These are phyloP conservation scores for Sorex araneus DNA, from an alignment of 2,113 vertebrate species.

Conservation along the genomic window DNA sequence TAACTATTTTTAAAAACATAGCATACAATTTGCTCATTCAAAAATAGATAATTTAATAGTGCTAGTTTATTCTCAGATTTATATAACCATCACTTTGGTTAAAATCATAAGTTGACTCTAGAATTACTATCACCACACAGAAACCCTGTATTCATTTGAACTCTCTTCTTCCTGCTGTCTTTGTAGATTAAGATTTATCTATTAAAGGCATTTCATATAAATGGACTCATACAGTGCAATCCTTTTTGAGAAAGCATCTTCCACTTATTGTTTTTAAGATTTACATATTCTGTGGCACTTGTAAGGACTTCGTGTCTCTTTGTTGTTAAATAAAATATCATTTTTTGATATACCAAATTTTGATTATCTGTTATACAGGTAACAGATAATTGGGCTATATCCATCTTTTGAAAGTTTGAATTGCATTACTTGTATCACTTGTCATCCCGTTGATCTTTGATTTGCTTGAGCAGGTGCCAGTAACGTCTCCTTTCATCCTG, in stretches of 20 bases:
- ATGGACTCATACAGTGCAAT: background rate
- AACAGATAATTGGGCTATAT: background rate
- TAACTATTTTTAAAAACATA: background rate
- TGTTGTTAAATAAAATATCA: background rate
- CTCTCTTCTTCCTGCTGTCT: background rate
- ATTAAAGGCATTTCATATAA: background rate
- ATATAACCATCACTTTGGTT: background rate
- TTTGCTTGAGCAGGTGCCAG: too few relatives aligned
- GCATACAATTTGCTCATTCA: background rate
- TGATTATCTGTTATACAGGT: background rate
- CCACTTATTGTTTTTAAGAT: background rate
- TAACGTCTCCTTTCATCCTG: too few relatives aligned
- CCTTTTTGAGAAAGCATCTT: background rate
- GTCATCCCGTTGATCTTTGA: too few relatives aligned
- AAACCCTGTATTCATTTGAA: background rate
- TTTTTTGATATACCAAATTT: background rate
- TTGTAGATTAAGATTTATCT: background rate
- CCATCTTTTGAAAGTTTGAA: background rate
- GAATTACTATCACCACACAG: background rate
- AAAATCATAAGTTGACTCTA: conserved; percentile 2
- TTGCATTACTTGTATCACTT: too few relatives aligned
- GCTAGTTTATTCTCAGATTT: background rate
- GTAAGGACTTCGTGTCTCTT: background rate
- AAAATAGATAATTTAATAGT: background rate
- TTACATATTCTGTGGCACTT: background rate